Base-by-base conservation (phyloP, 2,888 invertebrate genomes). In the Zygaena filipendulae region DNA sequence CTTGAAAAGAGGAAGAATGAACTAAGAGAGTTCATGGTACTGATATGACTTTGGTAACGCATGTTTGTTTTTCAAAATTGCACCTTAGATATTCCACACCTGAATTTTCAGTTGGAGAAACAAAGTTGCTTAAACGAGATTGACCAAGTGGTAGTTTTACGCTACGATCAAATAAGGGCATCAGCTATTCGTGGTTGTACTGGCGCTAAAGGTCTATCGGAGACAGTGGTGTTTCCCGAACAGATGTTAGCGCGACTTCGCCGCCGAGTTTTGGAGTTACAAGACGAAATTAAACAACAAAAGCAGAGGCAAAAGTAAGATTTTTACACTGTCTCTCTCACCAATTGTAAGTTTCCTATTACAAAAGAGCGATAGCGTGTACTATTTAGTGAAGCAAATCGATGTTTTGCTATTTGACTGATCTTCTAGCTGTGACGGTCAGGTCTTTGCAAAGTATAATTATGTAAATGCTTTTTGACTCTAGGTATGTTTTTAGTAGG, bases 121-220 rank as follows among this genome's bases (percentile, higher is more conserved):
- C 94, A 94, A 60, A 81, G 81, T 34, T 82, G 87, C 52, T 62
- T 95, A 52, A 95, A 95, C 50, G 86, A 91, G 30, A 85, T 95
- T 2, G 84, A 88, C 27, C 81, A 85, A 32, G 83, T 87, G 3
- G 82, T 90, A 1, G 66, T 91, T 4, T 49, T 92, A 11, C 84
- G 84, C 16, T 82, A 90, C 47, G 82, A 87, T 52, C 92, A 91
- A 52, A 68, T 92, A 11, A 66, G 83, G 3, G 77, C 81, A 1
- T 58, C 79, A 0, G 74, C 77, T 2, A 44, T 81, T 5, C 59
- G 54, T 1, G 77, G 79, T 7, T 70, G 70, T 29, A 61, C 71
- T 2, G 74, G 81, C 0, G 47, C 66, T 0, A 50, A 53, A 2
- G 75, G 75, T 0, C 47, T 77, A 2, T 56, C 69, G 0, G 61